Conservation (phyloP, 92 coral and sea anemone genomes). For the Umimayanthus kanabou region DNA sequence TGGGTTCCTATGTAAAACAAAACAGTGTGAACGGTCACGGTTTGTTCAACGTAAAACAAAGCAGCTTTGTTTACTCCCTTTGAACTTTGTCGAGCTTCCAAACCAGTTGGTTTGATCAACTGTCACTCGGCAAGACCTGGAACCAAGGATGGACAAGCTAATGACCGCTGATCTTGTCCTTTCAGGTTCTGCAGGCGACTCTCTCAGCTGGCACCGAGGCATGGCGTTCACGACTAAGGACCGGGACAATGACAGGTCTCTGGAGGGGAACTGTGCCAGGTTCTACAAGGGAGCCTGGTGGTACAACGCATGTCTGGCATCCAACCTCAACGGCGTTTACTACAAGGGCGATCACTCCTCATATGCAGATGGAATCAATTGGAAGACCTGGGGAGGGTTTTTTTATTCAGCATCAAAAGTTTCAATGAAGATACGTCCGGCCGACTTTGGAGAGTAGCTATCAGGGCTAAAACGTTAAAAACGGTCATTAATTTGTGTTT, state of each 20-base stretch:
- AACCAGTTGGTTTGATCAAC: too few relatives aligned
- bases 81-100: too few relatives aligned
- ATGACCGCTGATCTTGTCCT: not conserved
- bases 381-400: slow-evolving; percentile 65
- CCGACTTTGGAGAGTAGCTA: slow-evolving; percentile 13
- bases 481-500: not conserved
- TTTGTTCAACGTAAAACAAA: too few relatives aligned
- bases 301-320: slow-evolving; percentile 51
- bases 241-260: slow-evolving; percentile 53
- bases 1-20: too few relatives aligned
- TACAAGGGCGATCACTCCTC: slow-evolving; percentile 55
- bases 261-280: slow-evolving; percentile 56
- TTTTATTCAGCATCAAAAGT: slow-evolving; percentile 52
- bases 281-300: slow-evolving; percentile 68
- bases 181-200: slow-evolving; percentile 59
- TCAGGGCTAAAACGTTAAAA: not conserved
- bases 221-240: slow-evolving; percentile 62
- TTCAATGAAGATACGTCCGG: slow-evolving; percentile 58
- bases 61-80: too few relatives aligned
- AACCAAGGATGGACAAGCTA: not conserved
- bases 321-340: slow-evolving; percentile 60
- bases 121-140: not conserved
- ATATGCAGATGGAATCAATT: slow-evolving; percentile 65
- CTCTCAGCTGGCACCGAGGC: slow-evolving; percentile 57
- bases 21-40: too few relatives aligned